Base-by-base conservation (phyloP, 2,888 invertebrate genomes). In the Melanchra persicariae region DNA sequence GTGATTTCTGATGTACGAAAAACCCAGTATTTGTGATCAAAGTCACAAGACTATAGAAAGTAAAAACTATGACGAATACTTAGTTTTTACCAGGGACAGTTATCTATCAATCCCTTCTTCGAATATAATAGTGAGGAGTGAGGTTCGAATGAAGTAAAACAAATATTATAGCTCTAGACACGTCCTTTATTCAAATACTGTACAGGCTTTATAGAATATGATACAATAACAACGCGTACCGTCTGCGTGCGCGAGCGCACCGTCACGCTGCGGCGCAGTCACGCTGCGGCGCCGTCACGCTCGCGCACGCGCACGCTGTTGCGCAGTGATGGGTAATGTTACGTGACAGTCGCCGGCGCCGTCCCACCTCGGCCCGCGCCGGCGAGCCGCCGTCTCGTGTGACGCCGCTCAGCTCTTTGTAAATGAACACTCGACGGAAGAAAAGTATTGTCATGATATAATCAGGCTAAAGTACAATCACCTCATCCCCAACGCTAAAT, bases 101-200 rank as follows among this genome's bases (percentile, higher is more conserved):
- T 34, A 5, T 7, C 5, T 34, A 34, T 34, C 9, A 34, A 34
- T 7, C 9, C 34, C 34, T 8, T 34, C 34, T 34, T 34, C 34
- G 9, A 9, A 7, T 34, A 30, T 30, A 30, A 30, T 2, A 5
- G 4, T 54, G 19, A 19, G 40, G 6, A 37, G n/a, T n/a, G n/a
- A n/a, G n/a, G n/a, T n/a, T n/a, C n/a, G n/a, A n/a, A n/a, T n/a
- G n/a, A 49, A 61, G 61, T 59, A 37, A 58, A 68, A 74, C 57
- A 60, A 58, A 71, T 70, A 7, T 30, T 1, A 47, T 84, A 87
- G 87, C 87, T 92, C 89, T 93, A 94, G 94, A 94, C 94, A 94
- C 93, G 93, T 94, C 94, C 93, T 94, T 94, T 94, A 94, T 91
- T 95, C 89, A 93, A 94, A 94, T 95, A 95, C 94, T 94, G 94